These are phyloP conservation scores for Steinernema scapterisci DNA, from an alignment of 2,888 invertebrate species.

Conservation along the genomic window DNA sequence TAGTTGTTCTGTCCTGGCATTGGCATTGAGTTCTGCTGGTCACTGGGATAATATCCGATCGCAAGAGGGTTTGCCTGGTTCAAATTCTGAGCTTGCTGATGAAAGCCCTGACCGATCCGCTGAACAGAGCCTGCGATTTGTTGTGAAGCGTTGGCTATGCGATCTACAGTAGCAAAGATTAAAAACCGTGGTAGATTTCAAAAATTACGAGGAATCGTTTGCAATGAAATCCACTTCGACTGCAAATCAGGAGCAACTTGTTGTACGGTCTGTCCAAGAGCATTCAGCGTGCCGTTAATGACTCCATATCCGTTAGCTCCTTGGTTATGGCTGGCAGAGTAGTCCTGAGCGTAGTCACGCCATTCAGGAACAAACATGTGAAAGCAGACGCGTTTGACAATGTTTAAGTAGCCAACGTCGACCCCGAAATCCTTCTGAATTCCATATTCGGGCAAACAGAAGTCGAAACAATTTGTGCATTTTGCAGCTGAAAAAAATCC, in stretches of 20 bases:
- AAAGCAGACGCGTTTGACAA: constrained; percentile 61
- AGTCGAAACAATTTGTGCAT: constrained; percentile 65
- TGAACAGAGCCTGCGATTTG: not conserved
- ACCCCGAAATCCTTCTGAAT: constrained; percentile 47
- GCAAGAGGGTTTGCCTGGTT: not conserved
- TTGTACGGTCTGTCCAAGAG: not conserved
- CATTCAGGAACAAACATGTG: constrained; percentile 66
- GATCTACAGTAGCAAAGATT: constrained; percentile 33
- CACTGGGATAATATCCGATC: not conserved
- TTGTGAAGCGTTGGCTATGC: constrained; percentile 35
- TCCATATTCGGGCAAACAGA: constrained; percentile 64
- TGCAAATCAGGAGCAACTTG: constrained; percentile 33
- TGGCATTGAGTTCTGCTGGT: not conserved
- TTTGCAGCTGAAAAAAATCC: constrained; percentile 46
- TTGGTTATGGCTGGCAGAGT: constrained; percentile 47
- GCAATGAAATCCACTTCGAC: constrained; percentile 43
- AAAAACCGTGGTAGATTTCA: not conserved
- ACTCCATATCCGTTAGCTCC: not conserved
- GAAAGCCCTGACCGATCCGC: not conserved
- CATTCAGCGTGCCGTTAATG: not conserved
- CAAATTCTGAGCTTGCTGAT: not conserved
- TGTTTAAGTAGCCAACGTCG: too few species aligned
- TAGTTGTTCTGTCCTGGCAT: not conserved
- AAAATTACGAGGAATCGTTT: constrained; percentile 40
- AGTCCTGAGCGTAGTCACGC: constrained; percentile 58